Evolutionary conservation across 1,140 invertebrate genomes (phyloP).

Genomic region (Temnothorax longispinosus): DNA sequence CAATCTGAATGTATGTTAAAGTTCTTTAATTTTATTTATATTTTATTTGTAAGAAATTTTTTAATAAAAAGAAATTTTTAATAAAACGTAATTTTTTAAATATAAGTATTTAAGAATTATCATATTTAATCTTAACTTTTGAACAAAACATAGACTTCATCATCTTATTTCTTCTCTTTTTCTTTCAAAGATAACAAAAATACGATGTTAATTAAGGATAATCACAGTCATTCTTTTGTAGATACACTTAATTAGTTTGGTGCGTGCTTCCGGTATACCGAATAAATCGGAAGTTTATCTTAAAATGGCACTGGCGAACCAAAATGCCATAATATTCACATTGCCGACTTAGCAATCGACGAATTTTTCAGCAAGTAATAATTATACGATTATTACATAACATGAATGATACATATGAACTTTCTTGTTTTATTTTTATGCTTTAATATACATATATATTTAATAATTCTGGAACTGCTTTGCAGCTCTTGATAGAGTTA

Average conservation of each 20-base stretch:
- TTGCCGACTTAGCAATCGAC: slow-evolving; percentile 65
- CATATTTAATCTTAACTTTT: not conserved
- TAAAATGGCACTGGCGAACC: slow-evolving; percentile 38
- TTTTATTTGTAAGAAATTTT: slow-evolving; percentile 7
- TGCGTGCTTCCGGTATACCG: slow-evolving; percentile 30
- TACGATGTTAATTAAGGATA: not conserved
- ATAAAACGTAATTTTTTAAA: slow-evolving; percentile 5
- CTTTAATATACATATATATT: not conserved
- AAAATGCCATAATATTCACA: slow-evolving; percentile 69
- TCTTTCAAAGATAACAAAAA: not conserved
- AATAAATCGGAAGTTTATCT: slow-evolving; percentile 47
- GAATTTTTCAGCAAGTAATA: slow-evolving; percentile 77
- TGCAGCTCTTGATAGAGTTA: not conserved
- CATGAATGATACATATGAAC: not conserved
- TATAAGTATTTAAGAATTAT: not conserved
- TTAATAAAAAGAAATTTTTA: not conserved
- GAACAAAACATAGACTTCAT: not conserved
- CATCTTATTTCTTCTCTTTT: not conserved
- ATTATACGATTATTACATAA: not conserved
- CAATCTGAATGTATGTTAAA: slow-evolving; percentile 72
- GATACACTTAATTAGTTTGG: slow-evolving; percentile 77
- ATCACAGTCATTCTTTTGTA: slow-evolving; percentile 26
- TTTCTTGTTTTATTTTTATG: not conserved
- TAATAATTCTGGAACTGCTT: not conserved
- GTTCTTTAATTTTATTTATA: not conserved